Conservation (phyloP, 2,113 vertebrate species). For the Vulpes vulpes region DNA sequence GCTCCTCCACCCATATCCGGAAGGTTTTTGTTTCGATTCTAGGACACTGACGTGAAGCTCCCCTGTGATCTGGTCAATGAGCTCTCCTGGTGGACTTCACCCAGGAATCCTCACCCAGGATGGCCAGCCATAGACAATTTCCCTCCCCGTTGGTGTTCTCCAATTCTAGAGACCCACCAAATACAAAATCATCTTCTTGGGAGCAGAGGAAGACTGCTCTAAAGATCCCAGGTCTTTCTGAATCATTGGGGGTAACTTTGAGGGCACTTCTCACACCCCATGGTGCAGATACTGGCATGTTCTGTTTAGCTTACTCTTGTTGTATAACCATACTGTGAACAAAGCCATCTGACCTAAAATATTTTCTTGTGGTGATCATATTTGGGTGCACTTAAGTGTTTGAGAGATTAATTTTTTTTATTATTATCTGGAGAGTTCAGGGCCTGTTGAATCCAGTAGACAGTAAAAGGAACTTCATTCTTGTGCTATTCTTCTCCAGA, state of each 20-base stretch:
- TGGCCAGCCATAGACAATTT: too few relatives aligned
- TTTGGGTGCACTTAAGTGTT: background rate
- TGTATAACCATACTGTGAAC: background rate
- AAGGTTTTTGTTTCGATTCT: background rate
- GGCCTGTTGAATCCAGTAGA: background rate
- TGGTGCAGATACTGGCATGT: background rate
- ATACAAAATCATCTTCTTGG: background rate
- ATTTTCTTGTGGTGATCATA: background rate
- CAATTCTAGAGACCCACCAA: background rate
- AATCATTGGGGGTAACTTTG: background rate
- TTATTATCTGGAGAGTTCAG: conserved; percentile 37
- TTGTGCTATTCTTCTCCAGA: background rate
- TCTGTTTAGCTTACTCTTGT: background rate
- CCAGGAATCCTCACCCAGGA: background rate
- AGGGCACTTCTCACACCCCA: background rate
- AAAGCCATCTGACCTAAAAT: background rate
- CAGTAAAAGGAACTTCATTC: background rate
- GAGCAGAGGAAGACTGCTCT: background rate
- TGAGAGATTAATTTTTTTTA: background rate
- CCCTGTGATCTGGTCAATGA: background rate
- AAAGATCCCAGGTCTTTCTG: background rate
- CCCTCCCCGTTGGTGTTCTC: background rate
- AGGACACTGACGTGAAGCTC: too few relatives aligned
- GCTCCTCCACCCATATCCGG: background rate
- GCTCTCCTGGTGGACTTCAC: background rate